Conservation (phyloP, 2,113 vertebrate genomes). For the Polyodon spathula region DNA sequence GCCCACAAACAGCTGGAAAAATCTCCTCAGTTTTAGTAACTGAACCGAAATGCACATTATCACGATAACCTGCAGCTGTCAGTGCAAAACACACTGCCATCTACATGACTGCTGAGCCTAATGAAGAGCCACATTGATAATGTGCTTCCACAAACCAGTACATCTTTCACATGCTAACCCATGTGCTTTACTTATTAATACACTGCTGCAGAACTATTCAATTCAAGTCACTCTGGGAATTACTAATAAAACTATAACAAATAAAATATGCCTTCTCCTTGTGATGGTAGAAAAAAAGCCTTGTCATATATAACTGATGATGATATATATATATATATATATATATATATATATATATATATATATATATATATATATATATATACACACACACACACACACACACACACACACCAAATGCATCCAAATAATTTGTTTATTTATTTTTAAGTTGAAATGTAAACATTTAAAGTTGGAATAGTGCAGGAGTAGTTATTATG, state of each 20-base stretch:
- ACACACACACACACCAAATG: not conserved
- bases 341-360: not conserved
- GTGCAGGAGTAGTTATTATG: slow-evolving; percentile 45
- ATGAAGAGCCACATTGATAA: not conserved
- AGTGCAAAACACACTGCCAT: slow-evolving; percentile 50
- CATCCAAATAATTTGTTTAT: too few species aligned
- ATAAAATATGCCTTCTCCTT: slow-evolving; percentile 32
- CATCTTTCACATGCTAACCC: not conserved
- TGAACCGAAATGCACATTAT: slow-evolving; percentile 60
- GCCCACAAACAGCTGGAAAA: slow-evolving; percentile 69
- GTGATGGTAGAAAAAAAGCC: not conserved
- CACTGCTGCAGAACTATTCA: too few species aligned
- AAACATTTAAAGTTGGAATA: slow-evolving; percentile 32
- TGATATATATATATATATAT: too few species aligned
- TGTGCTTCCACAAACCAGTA: too few species aligned
- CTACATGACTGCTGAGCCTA: slow-evolving; percentile 29
- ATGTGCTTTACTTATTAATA: too few species aligned
- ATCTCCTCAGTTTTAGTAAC: slow-evolving; percentile 67
- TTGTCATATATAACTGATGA: too few species aligned
- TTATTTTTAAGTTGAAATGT: slow-evolving; percentile 14
- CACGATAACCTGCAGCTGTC: slow-evolving; percentile 69
- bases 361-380: too few species aligned
- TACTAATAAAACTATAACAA: too few species aligned
- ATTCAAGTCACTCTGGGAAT: too few species aligned
- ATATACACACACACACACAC: too few species aligned